Conservation (phyloP, 2,888 invertebrate species). For the Cryptocephalus primarius region DNA sequence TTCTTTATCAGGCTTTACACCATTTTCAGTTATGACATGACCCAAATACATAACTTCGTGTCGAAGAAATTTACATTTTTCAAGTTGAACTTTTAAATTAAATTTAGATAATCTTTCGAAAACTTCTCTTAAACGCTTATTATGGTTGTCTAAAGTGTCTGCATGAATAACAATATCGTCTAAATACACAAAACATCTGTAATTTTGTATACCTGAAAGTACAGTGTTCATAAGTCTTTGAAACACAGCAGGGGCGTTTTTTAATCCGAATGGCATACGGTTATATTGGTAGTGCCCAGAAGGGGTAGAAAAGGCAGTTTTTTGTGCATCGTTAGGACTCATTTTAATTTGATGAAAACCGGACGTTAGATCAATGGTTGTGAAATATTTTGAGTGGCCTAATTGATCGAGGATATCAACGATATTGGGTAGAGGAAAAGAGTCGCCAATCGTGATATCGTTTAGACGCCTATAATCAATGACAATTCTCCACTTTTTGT, state of each 20-base stretch:
- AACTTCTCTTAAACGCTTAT: slow-evolving; percentile 13
- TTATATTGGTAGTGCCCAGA: slow-evolving; percentile 26
- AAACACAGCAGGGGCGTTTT: slow-evolving; percentile 30
- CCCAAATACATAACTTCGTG: slow-evolving; percentile 14
- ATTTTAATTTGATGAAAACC: slow-evolving; percentile 32
- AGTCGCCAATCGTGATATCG: slow-evolving; percentile 26
- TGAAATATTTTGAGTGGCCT: too few species aligned
- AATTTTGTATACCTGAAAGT: slow-evolving; percentile 18
- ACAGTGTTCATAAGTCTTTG: slow-evolving; percentile 24
- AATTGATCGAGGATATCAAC: slow-evolving; percentile 28
- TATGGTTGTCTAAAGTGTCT: slow-evolving; percentile 17
- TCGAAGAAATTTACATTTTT: slow-evolving; percentile 13
- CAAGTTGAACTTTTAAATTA: slow-evolving; percentile 14
- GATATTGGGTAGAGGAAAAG: slow-evolving; percentile 29
- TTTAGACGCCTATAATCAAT: slow-evolving; percentile 18
- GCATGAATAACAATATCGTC: slow-evolving; percentile 28
- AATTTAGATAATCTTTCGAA: slow-evolving; percentile 13
- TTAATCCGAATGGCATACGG: slow-evolving; percentile 28
- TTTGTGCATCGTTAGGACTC: slow-evolving; percentile 18
- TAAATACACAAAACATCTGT: slow-evolving; percentile 25
- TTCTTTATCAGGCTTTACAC: slow-evolving; percentile 12
- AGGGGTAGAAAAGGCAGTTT: slow-evolving; percentile 29
- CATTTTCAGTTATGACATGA: slow-evolving; percentile 11
- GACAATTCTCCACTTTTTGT: slow-evolving; percentile 11
- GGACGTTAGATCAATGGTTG: slow-evolving; percentile 28